Conservation (phyloP, 2,797 vertebrate species). For the Siniperca undulata region DNA sequence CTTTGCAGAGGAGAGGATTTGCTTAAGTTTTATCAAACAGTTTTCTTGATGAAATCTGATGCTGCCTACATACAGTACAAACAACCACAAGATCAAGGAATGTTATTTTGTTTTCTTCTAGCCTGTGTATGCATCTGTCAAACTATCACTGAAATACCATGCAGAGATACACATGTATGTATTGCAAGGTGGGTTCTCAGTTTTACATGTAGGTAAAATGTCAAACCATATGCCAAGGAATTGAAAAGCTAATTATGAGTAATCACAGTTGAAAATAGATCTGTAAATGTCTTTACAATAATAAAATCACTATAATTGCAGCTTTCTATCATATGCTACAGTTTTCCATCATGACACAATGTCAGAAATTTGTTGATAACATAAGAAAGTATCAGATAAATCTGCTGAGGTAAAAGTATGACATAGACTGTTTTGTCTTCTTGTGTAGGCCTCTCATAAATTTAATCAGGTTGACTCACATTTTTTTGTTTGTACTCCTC, state of each 20-base stretch:
- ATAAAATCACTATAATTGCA: not conserved
- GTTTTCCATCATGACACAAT: too few relatives aligned
- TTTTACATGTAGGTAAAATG: slow-evolving; percentile 10
- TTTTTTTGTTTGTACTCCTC: not conserved
- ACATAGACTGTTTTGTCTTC: not conserved
- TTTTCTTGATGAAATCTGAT: slow-evolving; percentile 67
- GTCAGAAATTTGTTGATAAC: too few relatives aligned
- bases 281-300: not conserved
- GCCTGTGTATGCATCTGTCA: slow-evolving; percentile 26
- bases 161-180: not conserved
- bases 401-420: not conserved
- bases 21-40: slow-evolving; percentile 72
- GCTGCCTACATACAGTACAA: slow-evolving; percentile 50
- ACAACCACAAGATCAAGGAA: slow-evolving; percentile 45
- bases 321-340: not conserved
- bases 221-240: not conserved
- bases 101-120: slow-evolving; percentile 39
- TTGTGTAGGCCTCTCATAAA: not conserved
- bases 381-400: slow-evolving; percentile 1
- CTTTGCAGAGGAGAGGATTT: slow-evolving; percentile 75
- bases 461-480: not conserved
- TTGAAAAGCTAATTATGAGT: not conserved
- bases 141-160: slow-evolving; percentile 27
- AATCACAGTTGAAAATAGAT: not conserved
- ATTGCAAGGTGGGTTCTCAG: slow-evolving; percentile 2